Percentiles rank a stretch among this genome's conserved stretches.
phyloP scores from a whole-genome alignment of 2,797 vertebrate species.

The Pristis pectinata region DNA sequence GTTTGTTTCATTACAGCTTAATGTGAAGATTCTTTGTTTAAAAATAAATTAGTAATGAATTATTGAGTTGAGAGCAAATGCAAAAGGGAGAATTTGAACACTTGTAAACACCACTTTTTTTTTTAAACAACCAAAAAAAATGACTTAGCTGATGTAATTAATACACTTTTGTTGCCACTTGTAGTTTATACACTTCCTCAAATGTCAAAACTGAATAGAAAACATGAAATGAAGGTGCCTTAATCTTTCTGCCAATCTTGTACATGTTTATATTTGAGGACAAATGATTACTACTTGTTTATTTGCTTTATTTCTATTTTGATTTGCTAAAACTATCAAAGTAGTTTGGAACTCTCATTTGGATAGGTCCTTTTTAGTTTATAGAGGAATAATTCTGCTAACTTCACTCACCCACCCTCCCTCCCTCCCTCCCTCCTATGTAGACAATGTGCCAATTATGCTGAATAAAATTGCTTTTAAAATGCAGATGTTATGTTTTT shows the following conservation, averaged over 20 bases:
- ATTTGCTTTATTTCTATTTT: neutral
- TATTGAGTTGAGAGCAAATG: neutral
- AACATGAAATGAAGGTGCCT: conserved; percentile 36
- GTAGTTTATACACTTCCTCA: neutral
- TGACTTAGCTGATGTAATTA: neutral
- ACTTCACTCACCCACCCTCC: too few species aligned
- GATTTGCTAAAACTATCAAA: neutral
- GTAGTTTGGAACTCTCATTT: neutral
- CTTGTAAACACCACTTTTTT: neutral
- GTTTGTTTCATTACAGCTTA: neutral
- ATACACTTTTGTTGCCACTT: conserved; percentile 24
- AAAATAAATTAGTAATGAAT: neutral
- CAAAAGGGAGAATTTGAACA: conserved; percentile 25
- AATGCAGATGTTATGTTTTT: conserved; percentile 21
- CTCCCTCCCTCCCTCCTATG: conserved; percentile 41
- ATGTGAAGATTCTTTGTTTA: neutral
- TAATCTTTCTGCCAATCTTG: conserved; percentile 17
- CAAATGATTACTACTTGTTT: neutral
- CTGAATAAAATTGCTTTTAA: conserved; percentile 56
- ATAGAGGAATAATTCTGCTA: neutral
- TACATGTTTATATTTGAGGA: neutral
- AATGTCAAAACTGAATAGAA: conserved; percentile 21
- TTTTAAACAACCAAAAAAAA: neutral
- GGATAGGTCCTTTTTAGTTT: neutral
- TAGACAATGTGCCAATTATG: conserved; percentile 57